Base-by-base conservation (phyloP, 2,113 vertebrate species). In the Rafetus swinhoei region DNA sequence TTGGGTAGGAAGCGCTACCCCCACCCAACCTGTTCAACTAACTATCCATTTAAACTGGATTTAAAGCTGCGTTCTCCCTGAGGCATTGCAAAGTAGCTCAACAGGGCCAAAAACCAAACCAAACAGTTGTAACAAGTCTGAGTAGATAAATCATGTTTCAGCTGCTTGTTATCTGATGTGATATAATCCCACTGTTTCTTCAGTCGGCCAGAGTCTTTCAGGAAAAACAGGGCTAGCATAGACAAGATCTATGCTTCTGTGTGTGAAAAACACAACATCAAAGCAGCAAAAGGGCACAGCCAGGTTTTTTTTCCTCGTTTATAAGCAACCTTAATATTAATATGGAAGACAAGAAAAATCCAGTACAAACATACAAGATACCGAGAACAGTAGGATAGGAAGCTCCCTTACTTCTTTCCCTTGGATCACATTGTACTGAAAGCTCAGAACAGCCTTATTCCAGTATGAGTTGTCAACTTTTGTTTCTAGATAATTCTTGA, bases 251-350 rank as follows among this genome's bases (percentile, higher is more conserved):
- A 77, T 21, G 22, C 24, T 50, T 50, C 1, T 39, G 24, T 13
- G 22, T 15, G 11, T 15, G 74, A 77, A 24, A 50, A 50, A 77
- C 25, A 77, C 14, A 22, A 77, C 22, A 25, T 45, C 39, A 77
- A 77, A 77, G 22, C n/a, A 72, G n/a, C n/a, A 77, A 45, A 76
- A 77, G 39, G 74, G 24, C 39, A 19, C 29, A 85, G 21, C 57
- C 86, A 35, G 25, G 45, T 45, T 77, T 76, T 3, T 0, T 62
- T 52, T 72, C 89, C 85, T 87, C 52, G 7, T 11, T 60, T 87
- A 25, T 32, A 0, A 0, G 13, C 54, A 83, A 50, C 86, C 35
- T 69, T n/a, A 8, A n/a, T 29, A 87, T 0, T 3, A 55, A 82
- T 50, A 1, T 52, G 39, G 15, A 88, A 93, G 88, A 54, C 85